Percentiles rank a stretch among this genome's conserved stretches.
phyloP scores from a whole-genome alignment of 1,140 invertebrate genomes.

The Pogonognathellus flavescens region DNA sequence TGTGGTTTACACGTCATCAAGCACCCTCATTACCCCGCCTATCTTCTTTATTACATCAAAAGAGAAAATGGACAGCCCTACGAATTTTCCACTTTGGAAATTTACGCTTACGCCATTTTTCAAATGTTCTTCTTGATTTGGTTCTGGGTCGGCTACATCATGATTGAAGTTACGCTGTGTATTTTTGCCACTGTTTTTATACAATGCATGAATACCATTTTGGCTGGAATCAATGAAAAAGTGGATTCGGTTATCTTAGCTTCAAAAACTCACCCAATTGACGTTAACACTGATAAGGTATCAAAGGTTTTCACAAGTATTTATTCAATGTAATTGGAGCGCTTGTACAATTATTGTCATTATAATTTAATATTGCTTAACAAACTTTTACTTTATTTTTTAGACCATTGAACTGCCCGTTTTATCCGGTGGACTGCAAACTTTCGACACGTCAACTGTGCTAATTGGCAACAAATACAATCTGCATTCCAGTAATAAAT shows the following conservation, averaged over 20 bases:
- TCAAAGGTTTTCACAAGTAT: too few species aligned
- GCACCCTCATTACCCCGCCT: background rate
- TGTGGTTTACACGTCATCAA: background rate
- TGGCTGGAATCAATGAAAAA: background rate
- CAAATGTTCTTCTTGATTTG: conserved; percentile 38
- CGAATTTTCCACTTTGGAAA: background rate
- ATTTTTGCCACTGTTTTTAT: conserved; percentile 35
- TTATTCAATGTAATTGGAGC: too few species aligned
- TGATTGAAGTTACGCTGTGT: conserved; percentile 30
- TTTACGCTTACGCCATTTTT: background rate
- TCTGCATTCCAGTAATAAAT: too few species aligned
- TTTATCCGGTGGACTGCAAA: too few species aligned
- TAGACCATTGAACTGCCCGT: too few species aligned
- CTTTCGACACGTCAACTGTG: too few species aligned
- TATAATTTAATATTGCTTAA: too few species aligned
- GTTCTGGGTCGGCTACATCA: conserved; percentile 53
- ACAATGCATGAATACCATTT: conserved; percentile 31
- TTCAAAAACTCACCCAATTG: background rate
- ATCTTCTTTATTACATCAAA: background rate
- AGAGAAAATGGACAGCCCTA: background rate
- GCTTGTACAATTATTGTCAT: too few species aligned
- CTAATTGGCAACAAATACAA: too few species aligned
- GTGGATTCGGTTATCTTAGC: background rate
- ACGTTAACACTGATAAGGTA: background rate
- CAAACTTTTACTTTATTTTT: too few species aligned